Evolutionary conservation across 2,888 invertebrate genomes (phyloP), one percentile per base, ranked within the genome.

Genomic region (Atethmia centrago): DNA sequence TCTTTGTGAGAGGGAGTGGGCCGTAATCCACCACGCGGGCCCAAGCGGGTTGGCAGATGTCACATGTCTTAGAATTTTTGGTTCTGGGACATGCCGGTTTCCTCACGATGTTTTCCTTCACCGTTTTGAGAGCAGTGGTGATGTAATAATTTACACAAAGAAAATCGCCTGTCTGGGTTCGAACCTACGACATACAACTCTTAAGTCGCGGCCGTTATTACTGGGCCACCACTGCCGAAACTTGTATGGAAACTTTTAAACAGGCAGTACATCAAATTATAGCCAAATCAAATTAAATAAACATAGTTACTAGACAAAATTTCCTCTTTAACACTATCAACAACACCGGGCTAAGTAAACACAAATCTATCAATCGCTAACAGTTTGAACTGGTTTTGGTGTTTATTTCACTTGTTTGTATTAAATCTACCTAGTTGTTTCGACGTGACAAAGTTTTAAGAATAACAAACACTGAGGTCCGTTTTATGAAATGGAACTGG

Each of bases 281-380:
- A 7, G 16, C 2, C 36, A 40, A 28, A 55, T 53, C 9, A 73
- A 73, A 63, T 73, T 1, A 10, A 53, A 62, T 73, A 53, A 55
- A 74, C 3, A 28, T 63, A 62, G 40, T n/a, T 73, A 73, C 28
- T 47, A 1, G 40, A 47, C n/a, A 10, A 40, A 74, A 64, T 74
- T 74, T 55, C 3, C 49, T 25, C n/a, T 42, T 42, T 31, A 58
- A 47, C 47, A 49, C 58, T 10, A 31, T 14, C 47, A 73, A 73
- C 36, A 62, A 28, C 8, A 53, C 28, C 25, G 47, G 40, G 8
- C 7, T 73, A 31, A 55, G 53, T 55, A 40, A 73, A 63, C 36
- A 73, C 45, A 40, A 40, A 47, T 1, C 40, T 49, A 63, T 73
- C 40, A 73, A 55, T 36, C 19, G 63, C 19, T 47, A 55, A 64